These are phyloP conservation scores for Periplaneta americana DNA, from an alignment of 1,140 invertebrate genomes.

Conservation along the genomic window DNA sequence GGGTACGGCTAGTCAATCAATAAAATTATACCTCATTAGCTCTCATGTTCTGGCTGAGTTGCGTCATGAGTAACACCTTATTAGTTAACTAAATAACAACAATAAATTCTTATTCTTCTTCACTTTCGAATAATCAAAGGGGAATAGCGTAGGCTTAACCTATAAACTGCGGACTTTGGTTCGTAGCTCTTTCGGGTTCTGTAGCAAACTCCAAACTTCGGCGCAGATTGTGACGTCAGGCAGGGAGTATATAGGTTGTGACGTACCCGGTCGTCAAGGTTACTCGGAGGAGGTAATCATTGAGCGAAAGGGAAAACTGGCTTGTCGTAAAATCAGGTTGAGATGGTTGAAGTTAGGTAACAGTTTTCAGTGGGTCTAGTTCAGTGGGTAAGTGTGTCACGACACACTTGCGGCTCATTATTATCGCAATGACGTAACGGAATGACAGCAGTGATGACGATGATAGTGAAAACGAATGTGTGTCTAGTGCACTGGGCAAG, in stretches of 20 bases:
- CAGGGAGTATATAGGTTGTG: not conserved
- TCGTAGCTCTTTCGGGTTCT: too few species aligned
- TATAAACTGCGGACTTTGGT: too few species aligned
- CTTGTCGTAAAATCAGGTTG: not conserved
- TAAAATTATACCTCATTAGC: too few species aligned
- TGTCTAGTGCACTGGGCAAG: constrained; percentile 53
- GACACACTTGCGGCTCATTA: constrained; percentile 14
- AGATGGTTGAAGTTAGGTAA: not conserved
- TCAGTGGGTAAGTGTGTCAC: constrained; percentile 49
- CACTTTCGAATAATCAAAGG: too few species aligned
- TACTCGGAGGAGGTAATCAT: not conserved
- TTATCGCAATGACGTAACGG: not conserved
- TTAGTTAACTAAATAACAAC: too few species aligned
- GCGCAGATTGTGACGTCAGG: not conserved
- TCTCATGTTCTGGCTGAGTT: too few species aligned
- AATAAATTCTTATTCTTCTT: too few species aligned
- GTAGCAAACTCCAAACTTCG: too few species aligned
- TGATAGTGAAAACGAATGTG: constrained; percentile 33
- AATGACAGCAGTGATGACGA: not conserved
- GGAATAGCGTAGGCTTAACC: too few species aligned
- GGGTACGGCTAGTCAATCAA: too few species aligned
- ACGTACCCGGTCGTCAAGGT: not conserved
- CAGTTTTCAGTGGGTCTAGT: constrained; percentile 44
- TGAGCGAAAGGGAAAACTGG: not conserved
- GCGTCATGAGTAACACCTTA: too few species aligned